Percentiles rank a stretch among this genome's conserved stretches.
Conservation (phyloP, 2,797 vertebrate genomes). For the Sebastes trivittatus region DNA sequence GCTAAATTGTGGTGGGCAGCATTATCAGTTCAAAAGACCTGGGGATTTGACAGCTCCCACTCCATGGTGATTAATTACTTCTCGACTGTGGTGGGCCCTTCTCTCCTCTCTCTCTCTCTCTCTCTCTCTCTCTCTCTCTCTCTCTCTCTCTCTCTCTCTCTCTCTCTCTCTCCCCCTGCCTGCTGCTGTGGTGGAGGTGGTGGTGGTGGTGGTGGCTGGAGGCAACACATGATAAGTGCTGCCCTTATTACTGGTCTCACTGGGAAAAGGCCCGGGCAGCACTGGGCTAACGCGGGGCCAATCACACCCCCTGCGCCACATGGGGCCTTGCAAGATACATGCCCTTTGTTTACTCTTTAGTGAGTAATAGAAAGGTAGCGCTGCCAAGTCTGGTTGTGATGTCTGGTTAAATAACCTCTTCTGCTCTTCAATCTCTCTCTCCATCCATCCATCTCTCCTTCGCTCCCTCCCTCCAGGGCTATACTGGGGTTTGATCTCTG, state of each 20-base stretch:
- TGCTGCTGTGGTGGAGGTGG: slow-evolving; percentile 29
- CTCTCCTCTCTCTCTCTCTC: slow-evolving; percentile 87
- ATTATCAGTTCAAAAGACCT: slow-evolving; percentile 97
- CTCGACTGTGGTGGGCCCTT: slow-evolving; percentile 91
- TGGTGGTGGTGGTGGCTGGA: slow-evolving; percentile 89
- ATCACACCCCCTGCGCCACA: slow-evolving; percentile 53
- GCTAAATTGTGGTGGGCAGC: slow-evolving; percentile 96
- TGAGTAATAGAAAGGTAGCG: slow-evolving; percentile 63
- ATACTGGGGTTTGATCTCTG: slow-evolving; percentile 57
- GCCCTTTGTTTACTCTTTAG: slow-evolving; percentile 71
- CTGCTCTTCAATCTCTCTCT: slow-evolving; percentile 45
- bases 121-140: slow-evolving; percentile 67
- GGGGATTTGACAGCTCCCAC: slow-evolving; percentile 96
- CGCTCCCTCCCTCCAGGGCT: slow-evolving; percentile 33
- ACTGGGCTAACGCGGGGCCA: slow-evolving; percentile 56
- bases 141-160: slow-evolving; percentile 83
- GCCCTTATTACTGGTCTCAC: slow-evolving; percentile 95
- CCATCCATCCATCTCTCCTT: slow-evolving; percentile 24
- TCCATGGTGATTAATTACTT: slow-evolving; percentile 99
- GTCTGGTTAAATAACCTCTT: slow-evolving; percentile 64
- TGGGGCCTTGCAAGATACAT: slow-evolving; percentile 57
- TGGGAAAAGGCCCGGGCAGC: slow-evolving; percentile 89
- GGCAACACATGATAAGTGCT: slow-evolving; percentile 94
- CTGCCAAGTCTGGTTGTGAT: slow-evolving; percentile 52
- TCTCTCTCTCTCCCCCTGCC: slow-evolving; percentile 81